Conservation (phyloP, 2,888 invertebrate species). For the Endotricha flammealis region DNA sequence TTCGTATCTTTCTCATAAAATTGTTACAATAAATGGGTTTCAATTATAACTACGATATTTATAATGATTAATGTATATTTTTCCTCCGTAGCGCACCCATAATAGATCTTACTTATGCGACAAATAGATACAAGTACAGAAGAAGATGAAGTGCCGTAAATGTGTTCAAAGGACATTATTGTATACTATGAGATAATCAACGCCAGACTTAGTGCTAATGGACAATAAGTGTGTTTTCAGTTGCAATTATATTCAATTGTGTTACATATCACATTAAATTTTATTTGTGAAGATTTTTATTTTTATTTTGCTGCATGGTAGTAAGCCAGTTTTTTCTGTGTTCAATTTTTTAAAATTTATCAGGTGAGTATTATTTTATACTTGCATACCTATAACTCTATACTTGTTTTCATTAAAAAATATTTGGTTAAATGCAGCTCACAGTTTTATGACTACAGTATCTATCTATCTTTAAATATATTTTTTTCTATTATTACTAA, state of each 20-base stretch:
- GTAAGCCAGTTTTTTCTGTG: conserved; percentile 25
- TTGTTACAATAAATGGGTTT: not conserved
- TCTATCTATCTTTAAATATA: no score
- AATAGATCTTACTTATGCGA: conserved; percentile 59
- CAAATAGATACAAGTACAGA: conserved; percentile 71
- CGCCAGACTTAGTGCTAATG: conserved; percentile 52
- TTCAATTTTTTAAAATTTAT: not conserved
- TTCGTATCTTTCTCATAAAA: not conserved
- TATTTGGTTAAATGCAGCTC: no score
- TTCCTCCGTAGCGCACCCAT: conserved; percentile 72
- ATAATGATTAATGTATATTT: conserved; percentile 31
- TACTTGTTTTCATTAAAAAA: no score
- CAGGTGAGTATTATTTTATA: no score
- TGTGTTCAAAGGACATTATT: not conserved
- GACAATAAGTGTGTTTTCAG: conserved; percentile 53
- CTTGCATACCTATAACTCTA: no score
- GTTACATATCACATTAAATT: conserved; percentile 59
- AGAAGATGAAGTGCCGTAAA: conserved; percentile 49
- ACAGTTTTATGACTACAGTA: no score
- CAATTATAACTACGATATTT: no score
- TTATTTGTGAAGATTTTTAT: conserved; percentile 59
- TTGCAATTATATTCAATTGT: conserved; percentile 51
- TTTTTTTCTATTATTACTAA: no score
- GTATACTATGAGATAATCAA: conserved; percentile 8
- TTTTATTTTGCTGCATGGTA: conserved; percentile 64